These are phyloP conservation scores for Crotalus viridis DNA, from an alignment of 2,113 vertebrate genomes.

Conservation along the genomic window DNA sequence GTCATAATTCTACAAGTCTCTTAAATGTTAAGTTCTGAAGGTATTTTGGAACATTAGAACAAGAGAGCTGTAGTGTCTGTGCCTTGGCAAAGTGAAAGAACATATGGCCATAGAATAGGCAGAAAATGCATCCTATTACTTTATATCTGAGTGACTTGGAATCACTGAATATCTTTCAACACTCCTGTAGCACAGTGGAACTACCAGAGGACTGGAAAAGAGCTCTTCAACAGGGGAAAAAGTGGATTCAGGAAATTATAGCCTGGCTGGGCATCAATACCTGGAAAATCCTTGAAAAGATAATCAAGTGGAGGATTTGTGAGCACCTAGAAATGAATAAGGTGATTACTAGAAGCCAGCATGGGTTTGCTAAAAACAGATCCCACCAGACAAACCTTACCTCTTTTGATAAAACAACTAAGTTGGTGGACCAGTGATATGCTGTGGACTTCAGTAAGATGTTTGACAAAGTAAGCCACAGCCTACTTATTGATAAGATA, in stretches of 20 bases:
- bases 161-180: neutral
- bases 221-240: neutral
- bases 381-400: neutral
- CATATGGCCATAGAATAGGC: neutral
- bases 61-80: neutral
- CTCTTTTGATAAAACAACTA: neutral
- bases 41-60: neutral
- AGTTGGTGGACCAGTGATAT: neutral
- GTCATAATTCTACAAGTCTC: neutral
- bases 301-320: neutral
- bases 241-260: neutral
- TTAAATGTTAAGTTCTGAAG: neutral
- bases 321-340: neutral
- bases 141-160: neutral
- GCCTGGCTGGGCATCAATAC: neutral
- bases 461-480: neutral
- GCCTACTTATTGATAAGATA: no score
- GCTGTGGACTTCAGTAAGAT: neutral
- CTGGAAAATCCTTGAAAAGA: neutral
- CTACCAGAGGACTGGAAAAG: neutral
- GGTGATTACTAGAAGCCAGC: neutral
- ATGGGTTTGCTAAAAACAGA: neutral
- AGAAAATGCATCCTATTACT: neutral
- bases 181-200: neutral
- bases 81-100: neutral